Conservation (phyloP, 1,140 invertebrate species). For the Cydia amplana region DNA sequence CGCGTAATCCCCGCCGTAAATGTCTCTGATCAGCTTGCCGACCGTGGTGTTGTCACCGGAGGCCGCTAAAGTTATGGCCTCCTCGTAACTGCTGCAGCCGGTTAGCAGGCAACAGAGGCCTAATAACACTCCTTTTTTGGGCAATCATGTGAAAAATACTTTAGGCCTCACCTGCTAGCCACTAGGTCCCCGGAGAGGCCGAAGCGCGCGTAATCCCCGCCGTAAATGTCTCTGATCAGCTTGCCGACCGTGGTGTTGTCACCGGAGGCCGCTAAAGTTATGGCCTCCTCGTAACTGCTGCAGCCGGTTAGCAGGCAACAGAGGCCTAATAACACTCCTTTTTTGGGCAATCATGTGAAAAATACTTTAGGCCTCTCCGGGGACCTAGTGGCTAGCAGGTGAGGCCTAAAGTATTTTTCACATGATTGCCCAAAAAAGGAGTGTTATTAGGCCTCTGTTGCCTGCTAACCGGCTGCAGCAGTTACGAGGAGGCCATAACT, state of each 20-base stretch:
- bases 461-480: no score
- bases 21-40: slow-evolving; percentile 96
- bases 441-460: no score
- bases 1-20: slow-evolving; percentile 98
- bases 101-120: slow-evolving; percentile 97
- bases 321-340: no score
- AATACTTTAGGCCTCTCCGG: slow-evolving; percentile 43
- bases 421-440: no score
- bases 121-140: no score
- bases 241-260: slow-evolving; percentile 98
- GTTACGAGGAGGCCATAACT: no score
- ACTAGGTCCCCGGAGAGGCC: slow-evolving; percentile 95
- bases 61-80: slow-evolving; percentile 96
- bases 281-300: slow-evolving; percentile 98
- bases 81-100: slow-evolving; percentile 97
- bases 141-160: neutral
- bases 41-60: slow-evolving; percentile 96
- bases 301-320: slow-evolving; percentile 95
- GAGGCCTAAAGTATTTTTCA: no score
- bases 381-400: slow-evolving; percentile 99
- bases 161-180: slow-evolving; percentile 91
- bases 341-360: neutral
- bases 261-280: slow-evolving; percentile 94
- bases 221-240: slow-evolving; percentile 96
- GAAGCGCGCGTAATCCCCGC: slow-evolving; percentile 96